Base-by-base conservation (phyloP, 2,888 invertebrate genomes). In the Hypomecis punctinalis region DNA sequence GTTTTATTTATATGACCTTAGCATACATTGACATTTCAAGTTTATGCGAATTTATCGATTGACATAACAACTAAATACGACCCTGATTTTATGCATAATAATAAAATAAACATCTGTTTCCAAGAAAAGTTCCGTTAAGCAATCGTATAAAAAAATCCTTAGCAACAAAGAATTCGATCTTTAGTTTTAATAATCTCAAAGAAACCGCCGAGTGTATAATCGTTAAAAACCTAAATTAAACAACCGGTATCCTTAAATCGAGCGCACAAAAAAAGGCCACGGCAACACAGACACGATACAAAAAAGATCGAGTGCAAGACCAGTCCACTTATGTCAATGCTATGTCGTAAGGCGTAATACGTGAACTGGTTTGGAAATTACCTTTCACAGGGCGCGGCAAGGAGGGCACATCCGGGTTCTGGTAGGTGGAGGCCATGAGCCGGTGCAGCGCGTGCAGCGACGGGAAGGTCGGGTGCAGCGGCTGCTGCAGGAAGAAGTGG, bases 401-500 rank as follows among this genome's bases (percentile, higher is more conserved):
- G 70, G 95, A 88, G 43, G 99, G 98, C 49, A 97, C 95, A 69
- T 96, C 96, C 63, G 95, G 94, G 75, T 94, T 94, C 70, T 95
- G 94, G 90, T 99, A 99, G 70, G 96, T 96, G 66, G 94, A 93
- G 75, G 95, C 96, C 96, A 99, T 98, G 83, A 94, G 96, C 75
- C 94, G 94, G 85, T 97, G 97, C 76, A 99, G 94, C 67, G 96
- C 93, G 79, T 96, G 95, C 75, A 99, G 94, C 63, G 96, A 95
- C 13, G 97, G 97, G 93, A 96, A 98, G 49, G 98, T 96, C 6
- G 99, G 99, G 93, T 99, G 99, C 65, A 98, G 96, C 4, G 98
- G 98, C 88, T 98, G 97, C 88, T 99, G 99, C 65, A 99, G 94
- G 93, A 99, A 99, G 83, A 99, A 94, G 86, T 98, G 98, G 48